A percentile compares a stretch with the other conserved stretches of the same genome.
Conservation (phyloP, 2,888 invertebrate genomes). For the Tetragonula carbonaria region DNA sequence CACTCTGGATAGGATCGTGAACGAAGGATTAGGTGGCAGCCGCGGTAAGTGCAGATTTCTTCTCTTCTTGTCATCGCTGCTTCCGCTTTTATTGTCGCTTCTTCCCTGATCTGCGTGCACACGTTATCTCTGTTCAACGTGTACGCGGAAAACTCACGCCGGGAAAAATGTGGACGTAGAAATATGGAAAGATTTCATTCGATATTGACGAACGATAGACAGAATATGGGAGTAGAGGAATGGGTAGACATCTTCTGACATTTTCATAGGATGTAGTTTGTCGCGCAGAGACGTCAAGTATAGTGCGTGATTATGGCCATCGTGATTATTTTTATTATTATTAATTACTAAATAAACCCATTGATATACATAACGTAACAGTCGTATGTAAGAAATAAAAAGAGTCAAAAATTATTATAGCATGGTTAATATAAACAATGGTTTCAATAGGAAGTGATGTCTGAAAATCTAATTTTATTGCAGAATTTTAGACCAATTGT, state of each 20-base stretch:
- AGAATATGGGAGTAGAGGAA: neutral
- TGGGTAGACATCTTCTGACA: neutral
- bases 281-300: neutral
- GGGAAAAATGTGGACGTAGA: too few species aligned
- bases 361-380: neutral
- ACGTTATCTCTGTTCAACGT: too few species aligned
- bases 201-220: neutral
- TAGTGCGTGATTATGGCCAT: too few species aligned
- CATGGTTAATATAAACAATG: neutral
- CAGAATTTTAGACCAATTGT: neutral
- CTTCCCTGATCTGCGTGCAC: neutral
- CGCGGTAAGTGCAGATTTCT: constrained; percentile 60
- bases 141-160: neutral
- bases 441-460: neutral
- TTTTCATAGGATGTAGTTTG: neutral
- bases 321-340: neutral
- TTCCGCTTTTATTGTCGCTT: constrained; percentile 14
- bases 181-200: neutral
- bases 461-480: neutral
- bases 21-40: constrained; percentile 69
- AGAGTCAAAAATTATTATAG: neutral
- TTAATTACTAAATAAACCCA: neutral
- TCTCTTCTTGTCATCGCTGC: neutral
- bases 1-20: constrained; percentile 72
- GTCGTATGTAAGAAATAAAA: neutral